Evolutionary conservation across 1,140 invertebrate genomes (phyloP).

Genomic region (Leptestheria dahalacensis): DNA sequence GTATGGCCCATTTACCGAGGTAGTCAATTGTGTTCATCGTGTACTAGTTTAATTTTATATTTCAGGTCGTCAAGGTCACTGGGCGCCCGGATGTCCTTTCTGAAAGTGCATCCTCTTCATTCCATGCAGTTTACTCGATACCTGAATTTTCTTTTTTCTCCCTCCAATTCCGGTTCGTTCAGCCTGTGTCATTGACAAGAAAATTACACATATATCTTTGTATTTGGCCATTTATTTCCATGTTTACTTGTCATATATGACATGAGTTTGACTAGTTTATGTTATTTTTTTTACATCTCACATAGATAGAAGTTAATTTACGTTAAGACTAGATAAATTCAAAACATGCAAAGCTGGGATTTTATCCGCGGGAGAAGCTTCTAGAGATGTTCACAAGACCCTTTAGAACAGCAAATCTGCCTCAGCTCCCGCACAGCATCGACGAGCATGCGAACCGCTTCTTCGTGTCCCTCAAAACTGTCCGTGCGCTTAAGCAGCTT

Average conservation of each 20-base stretch:
- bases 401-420: slow-evolving; percentile 5
- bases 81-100: background rate
- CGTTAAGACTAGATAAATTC: background rate
- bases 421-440: slow-evolving; percentile 52
- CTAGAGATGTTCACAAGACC: background rate
- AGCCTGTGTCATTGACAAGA: no score
- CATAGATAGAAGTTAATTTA: background rate
- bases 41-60: background rate
- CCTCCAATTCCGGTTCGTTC: no score
- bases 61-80: background rate
- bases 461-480: slow-evolving; percentile 53
- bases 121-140: background rate
- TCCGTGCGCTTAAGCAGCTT: slow-evolving; percentile 36
- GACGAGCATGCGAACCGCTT: slow-evolving; percentile 49
- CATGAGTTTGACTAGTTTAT: background rate
- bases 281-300: background rate
- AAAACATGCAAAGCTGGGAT: background rate
- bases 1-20: background rate
- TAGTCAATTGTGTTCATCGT: background rate
- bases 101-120: background rate
- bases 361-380: background rate
- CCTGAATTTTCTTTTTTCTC: no score
- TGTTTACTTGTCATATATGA: no score
- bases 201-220: no score
- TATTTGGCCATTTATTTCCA: no score